Percentiles rank a stretch among this genome's conserved stretches.
Conservation (phyloP, 2,113 vertebrate genomes). For the Rhea americana region DNA sequence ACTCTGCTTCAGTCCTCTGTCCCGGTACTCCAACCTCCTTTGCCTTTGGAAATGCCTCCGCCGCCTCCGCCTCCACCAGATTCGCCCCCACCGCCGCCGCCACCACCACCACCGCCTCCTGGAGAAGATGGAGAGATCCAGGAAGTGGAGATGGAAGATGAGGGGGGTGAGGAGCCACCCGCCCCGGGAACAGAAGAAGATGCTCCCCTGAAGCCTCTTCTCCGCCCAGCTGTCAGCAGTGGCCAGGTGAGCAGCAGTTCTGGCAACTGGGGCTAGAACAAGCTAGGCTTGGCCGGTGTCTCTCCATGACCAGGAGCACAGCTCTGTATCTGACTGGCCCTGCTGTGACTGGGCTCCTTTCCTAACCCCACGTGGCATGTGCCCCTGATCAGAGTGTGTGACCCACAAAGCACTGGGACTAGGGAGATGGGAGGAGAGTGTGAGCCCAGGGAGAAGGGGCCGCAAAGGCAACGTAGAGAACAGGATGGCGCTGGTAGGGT, state of each 20-base stretch:
- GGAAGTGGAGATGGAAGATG: slow-evolving; percentile 98
- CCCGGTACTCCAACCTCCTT: slow-evolving; percentile 85
- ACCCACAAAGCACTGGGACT: too few species aligned
- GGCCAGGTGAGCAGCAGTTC: slow-evolving; percentile 61
- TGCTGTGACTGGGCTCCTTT: too few species aligned
- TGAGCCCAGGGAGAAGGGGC: neutral
- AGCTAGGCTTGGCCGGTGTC: neutral
- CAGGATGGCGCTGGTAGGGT: too few species aligned
- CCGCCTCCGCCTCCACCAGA: slow-evolving; percentile 84
- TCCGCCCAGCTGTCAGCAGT: slow-evolving; percentile 54
- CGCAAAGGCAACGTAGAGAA: neutral
- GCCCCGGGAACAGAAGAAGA: slow-evolving; percentile 95
- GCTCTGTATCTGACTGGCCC: neutral
- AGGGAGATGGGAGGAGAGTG: too few species aligned
- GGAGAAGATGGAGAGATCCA: slow-evolving; percentile 91
- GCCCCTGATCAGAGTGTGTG: too few species aligned
- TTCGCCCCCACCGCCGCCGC: slow-evolving; percentile 59
- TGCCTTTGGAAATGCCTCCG: slow-evolving; percentile 86
- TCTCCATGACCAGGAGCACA: neutral
- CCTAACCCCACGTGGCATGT: neutral
- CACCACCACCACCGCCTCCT: slow-evolving; percentile 84
- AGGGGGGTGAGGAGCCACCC: slow-evolving; percentile 90
- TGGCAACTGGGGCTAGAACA: too few species aligned
- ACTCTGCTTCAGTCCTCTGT: slow-evolving; percentile 81
- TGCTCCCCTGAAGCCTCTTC: slow-evolving; percentile 75